Evolutionary conservation across 2,797 vertebrate genomes (phyloP).

Genomic region (Diceros bicornis): DNA sequence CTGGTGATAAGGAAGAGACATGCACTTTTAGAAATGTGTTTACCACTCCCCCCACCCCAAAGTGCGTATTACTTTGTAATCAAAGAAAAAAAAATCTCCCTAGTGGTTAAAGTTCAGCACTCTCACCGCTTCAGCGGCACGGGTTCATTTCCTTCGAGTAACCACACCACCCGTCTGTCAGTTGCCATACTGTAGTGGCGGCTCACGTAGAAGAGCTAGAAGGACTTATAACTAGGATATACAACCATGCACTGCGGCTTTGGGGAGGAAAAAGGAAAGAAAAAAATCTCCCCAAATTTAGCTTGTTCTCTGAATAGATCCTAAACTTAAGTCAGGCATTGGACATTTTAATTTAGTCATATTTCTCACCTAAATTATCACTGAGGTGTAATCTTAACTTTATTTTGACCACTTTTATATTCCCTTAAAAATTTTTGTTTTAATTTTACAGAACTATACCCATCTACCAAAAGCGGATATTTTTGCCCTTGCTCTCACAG

Average conservation of each 20-base stretch:
- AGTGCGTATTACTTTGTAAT: conserved; percentile 52
- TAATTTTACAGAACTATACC: conserved; percentile 89
- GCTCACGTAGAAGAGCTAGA: too few relatives aligned
- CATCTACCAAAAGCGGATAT: conserved; percentile 92
- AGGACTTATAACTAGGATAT: too few relatives aligned
- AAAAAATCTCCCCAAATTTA: conserved; percentile 35
- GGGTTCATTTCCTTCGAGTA: too few relatives aligned
- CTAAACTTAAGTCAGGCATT: conserved; percentile 29
- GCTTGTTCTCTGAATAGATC: conserved; percentile 17
- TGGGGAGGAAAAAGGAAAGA: neutral
- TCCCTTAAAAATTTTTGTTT: neutral
- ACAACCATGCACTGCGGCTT: too few relatives aligned
- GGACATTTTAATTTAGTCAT: conserved; percentile 36
- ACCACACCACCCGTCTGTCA: too few relatives aligned
- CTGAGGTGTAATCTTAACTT: neutral
- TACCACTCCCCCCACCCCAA: neutral
- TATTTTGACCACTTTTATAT: conserved; percentile 52
- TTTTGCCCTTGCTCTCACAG: conserved; percentile 92
- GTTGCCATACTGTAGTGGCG: too few relatives aligned
- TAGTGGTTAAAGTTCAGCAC: too few relatives aligned
- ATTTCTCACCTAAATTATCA: conserved; percentile 33
- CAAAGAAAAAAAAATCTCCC: neutral
- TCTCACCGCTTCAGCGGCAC: too few relatives aligned
- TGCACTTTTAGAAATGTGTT: conserved; percentile 34
- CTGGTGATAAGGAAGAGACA: neutral